Base-by-base conservation (phyloP, 2,797 vertebrate genomes). In the Notolabrus celidotus region DNA sequence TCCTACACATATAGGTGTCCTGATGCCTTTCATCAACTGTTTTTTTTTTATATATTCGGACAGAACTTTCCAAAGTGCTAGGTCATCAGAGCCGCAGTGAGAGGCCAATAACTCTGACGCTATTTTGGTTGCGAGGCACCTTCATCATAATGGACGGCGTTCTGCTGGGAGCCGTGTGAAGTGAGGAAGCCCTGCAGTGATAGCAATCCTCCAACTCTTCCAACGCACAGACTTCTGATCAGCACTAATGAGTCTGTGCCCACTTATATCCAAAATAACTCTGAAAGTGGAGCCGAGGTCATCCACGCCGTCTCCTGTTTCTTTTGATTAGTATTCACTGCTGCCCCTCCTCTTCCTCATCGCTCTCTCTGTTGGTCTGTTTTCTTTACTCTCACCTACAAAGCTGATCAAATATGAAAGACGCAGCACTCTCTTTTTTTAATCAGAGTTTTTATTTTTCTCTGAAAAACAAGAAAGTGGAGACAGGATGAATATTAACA, bases 51-150 rank as follows among this genome's bases (percentile, higher is more conserved):
- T 46, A 46, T 22, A 45, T 22, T 47, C 23, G 10, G 59, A 74
- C 54, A 12, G 6, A 38, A 70, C 77, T 74, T 71, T 62, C 12
- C 22, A 62, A 82, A 84, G 59, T 58, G 74, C 79, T 60, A 43
- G 38, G 33, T 84, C 74, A 82, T 82, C 83, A 42, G 51, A 10
- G 33, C 47, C 38, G 69, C 63, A 36, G 64, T 31, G 33, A 60
- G 80, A 62, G 66, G 49, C 59, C 74, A 71, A 72, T 82, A 84
- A 82, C 73, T 55, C 51, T 1, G 14, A 5, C 12, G 27, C 49
- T 68, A 53, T 55, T 65, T 64, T 25, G 61, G 62, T 68, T 75
- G 57, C 66, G 33, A 56, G 74, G 58, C 65, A 71, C 57, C 81
- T 82, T 82, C 36, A 78, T 79, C 64, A 42, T 59, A 60, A 77